Conservation (phyloP, 2,113 vertebrate genomes). For the Casuarius casuarius region DNA sequence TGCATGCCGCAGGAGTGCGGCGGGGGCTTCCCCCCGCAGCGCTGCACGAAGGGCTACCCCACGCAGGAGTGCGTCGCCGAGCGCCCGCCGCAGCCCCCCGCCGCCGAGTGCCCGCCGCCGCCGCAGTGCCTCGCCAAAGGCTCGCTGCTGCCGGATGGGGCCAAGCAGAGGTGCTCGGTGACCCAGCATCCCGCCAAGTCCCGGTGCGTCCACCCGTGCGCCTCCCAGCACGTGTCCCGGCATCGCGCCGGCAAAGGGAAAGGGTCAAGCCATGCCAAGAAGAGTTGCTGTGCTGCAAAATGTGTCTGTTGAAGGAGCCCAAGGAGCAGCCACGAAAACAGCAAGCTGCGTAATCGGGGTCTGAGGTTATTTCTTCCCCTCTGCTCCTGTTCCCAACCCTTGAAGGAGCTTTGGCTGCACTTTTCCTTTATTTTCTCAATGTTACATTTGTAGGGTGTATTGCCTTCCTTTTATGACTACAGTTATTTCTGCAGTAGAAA, state of each 20-base stretch:
- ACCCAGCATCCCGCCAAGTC: background rate
- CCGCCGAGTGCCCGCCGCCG: fast-evolving
- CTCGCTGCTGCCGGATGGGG: background rate
- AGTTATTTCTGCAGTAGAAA: background rate
- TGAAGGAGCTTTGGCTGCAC: background rate
- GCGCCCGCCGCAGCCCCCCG: background rate
- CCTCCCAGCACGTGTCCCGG: background rate
- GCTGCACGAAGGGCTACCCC: slow-evolving; percentile 29
- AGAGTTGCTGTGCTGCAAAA: background rate
- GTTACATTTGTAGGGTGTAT: fast-evolving
- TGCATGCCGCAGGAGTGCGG: background rate
- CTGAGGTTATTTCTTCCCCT: background rate
- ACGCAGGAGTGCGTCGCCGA: background rate
- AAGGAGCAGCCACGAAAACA: background rate
- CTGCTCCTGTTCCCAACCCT: fast-evolving
- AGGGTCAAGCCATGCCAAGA: background rate
- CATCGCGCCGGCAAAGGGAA: background rate
- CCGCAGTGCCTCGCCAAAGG: background rate
- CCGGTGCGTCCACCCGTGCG: background rate
- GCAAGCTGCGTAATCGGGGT: background rate
- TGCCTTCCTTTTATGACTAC: background rate
- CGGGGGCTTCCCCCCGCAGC: background rate
- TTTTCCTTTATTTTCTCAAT: background rate
- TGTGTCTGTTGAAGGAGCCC: slow-evolving; percentile 26
- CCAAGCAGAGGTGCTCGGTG: background rate